Percentiles rank a stretch among this genome's conserved stretches.
Evolutionary conservation across 2,113 vertebrate genomes (phyloP).

Genomic region (rabbit (Oryctolagus cuniculus)): mOryCun1.1 NC_091447.1:4589501-4590000

Average conservation of each 20-base stretch:
- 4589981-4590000: neutral
- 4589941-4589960: neutral
- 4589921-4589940: neutral
- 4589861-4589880: too few relatives aligned
- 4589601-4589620: neutral
- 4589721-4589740: neutral
- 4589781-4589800: neutral
- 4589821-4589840: neutral
- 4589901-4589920: neutral
- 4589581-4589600: neutral
- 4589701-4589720: neutral
- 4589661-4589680: neutral
- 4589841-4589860: neutral
- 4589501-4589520: too few relatives aligned
- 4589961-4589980: neutral
- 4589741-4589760: neutral
- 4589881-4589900: neutral
- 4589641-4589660: neutral
- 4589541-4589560: too few relatives aligned
- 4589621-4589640: neutral
- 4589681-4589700: neutral
- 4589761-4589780: neutral
- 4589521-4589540: too few relatives aligned
- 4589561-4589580: too few relatives aligned
- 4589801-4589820: too few relatives aligned